These are phyloP conservation scores for Urocitellus parryii DNA, from an alignment of 2,113 vertebrate species.

Conservation along the genomic window DNA sequence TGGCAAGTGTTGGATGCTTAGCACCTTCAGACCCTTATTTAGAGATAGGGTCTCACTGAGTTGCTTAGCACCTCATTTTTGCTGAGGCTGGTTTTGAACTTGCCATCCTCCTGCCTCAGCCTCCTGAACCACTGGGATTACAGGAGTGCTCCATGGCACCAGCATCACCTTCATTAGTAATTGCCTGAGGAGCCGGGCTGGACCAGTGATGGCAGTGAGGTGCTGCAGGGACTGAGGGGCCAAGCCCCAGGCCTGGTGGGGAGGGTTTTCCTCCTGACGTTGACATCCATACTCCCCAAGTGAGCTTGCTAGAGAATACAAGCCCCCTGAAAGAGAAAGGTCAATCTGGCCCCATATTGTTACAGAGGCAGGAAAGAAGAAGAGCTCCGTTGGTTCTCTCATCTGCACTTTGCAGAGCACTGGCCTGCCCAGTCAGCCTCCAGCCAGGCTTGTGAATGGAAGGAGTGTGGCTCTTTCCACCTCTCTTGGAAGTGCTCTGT, in stretches of 20 bases:
- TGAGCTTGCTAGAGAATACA: not conserved
- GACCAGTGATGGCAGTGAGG: too few species aligned
- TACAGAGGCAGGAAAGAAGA: not conserved
- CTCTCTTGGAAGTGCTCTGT: not conserved
- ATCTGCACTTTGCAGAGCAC: not conserved
- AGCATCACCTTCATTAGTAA: too few species aligned
- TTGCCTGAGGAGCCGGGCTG: not conserved
- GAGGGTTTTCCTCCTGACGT: not conserved
- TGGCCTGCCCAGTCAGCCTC: not conserved
- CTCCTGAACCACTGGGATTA: too few species aligned
- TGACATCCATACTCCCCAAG: not conserved
- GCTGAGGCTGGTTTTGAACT: too few species aligned
- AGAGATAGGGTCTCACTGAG: too few species aligned
- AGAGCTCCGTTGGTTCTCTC: not conserved
- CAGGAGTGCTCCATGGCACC: too few species aligned
- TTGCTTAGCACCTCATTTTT: too few species aligned
- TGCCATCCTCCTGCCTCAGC: too few species aligned
- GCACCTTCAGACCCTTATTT: not conserved
- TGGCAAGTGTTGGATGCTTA: not conserved
- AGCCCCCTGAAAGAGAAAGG: not conserved
- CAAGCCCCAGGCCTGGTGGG: not conserved
- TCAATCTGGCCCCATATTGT: too few species aligned
- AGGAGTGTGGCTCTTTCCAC: fast-evolving
- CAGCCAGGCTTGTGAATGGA: not conserved
- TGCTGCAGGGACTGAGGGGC: not conserved